Evolutionary conservation across 2,113 vertebrate genomes (phyloP), one percentile per base, ranked within the genome.

Genomic region (Salvator merianae): DNA sequence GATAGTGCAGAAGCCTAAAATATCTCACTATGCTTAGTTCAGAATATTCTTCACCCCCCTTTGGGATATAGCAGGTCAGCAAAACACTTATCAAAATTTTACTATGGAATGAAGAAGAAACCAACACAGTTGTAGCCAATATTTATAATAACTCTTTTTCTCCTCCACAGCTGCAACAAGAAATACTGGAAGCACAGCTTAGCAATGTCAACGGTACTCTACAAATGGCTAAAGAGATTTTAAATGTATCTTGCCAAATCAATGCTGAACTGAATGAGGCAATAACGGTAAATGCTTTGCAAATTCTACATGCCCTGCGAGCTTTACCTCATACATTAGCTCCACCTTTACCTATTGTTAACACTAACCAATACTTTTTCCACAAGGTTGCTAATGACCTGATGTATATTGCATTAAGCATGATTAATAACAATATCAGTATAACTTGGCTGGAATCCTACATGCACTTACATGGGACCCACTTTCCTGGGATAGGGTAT

Each of bases 211-310:
- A 96, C 0, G 0, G 40, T 18, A 96, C 95, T 59, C 90, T 98
- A 83, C 90, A 89, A n/a, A 74, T 18, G 10, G 96, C 97, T 77
- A 86, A 26, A 38, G 86, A 81, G 63, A 86, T 93, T 82, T 85
- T 98, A 79, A 86, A 70, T 77, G 88, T 88, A 10, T 88, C 97
- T 36, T 89, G 93, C 20, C 87, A 77, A 63, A 89, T 93, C 4
- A 93, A 91, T 87, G 92, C 87, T 36, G 96, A 97, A 22, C 82
- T 98, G 93, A 93, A 95, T 6, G 91, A 93, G 43, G 82, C 98
- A 86, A 95, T 97, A 90, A 95, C 96, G 97, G 98, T 99, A 95
- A 90, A 63, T 32, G 1, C 22, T 76, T n/a, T 1, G 14, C 68
- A 18, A 78, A 30, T 13, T 30, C 24, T 47, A 65, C 16, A 63